Base-by-base conservation (phyloP, 2,113 vertebrate genomes). In the Chaetodon auriga region DNA sequence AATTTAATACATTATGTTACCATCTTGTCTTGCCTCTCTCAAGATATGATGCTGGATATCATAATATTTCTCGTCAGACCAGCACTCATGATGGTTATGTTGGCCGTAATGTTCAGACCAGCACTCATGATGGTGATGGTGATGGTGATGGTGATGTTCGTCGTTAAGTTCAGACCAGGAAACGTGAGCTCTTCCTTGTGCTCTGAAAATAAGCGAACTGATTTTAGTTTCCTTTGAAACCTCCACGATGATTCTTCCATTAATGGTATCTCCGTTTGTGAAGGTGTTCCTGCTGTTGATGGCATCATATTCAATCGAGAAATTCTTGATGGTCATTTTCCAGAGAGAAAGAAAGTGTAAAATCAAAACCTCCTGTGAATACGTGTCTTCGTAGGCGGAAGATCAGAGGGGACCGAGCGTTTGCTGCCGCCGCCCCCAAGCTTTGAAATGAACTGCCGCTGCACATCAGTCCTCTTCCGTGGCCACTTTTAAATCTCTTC, bases 261-360 rank as follows among this genome's bases (percentile, higher is more conserved):
- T 84, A 11, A 95, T 64, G 25, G 48, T 66, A 16, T 95, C 93
- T 70, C 94, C 94, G 70, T 89, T 89, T n/a, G 92, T 91, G 71
- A 95, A 95, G 16, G 49, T 92, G 78, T 95, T 94, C 4, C 38
- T 68, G 62, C 58, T 74, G 65, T 95, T 95, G 82, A 94, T 65
- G 21, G 92, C 88, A 35, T 95, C 88, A 11, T 95, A 95, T 81
- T 94, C 90, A 38, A 95, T 84, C 1, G 80, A 60, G 35, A 95
- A 86, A 1, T 0, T 77, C 18, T 0, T 82, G 45, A 94, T 90
- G 12, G 84, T 1, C 92, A 93, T 93, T 60, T 46, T 75, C 36
- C 14, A 9, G 18, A 7, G 8, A 15, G 12, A 73, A 75, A 75
- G 10, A 68, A 7, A 6, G 0, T 0, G 5, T 3, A 61, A 41